These are phyloP conservation scores for Heliconius hewitsoni DNA, from an alignment of 1,140 invertebrate species.

Conservation along the genomic window DNA sequence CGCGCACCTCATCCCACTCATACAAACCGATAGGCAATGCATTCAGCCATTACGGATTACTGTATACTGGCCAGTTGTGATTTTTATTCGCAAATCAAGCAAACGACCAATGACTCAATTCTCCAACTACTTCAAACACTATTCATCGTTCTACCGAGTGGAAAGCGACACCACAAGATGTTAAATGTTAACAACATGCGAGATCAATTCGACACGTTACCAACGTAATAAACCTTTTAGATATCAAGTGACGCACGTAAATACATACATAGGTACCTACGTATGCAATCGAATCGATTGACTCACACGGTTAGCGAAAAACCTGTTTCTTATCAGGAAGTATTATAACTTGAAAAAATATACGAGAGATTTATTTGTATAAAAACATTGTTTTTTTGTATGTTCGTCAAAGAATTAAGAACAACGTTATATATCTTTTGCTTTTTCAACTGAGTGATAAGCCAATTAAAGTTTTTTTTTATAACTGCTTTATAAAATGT, in stretches of 20 bases:
- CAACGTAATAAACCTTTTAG: conserved; percentile 20
- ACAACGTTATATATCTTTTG: background rate
- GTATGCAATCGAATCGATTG: conserved; percentile 20
- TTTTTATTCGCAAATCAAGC: conserved; percentile 18
- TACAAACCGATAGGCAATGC: background rate
- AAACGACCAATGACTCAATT: conserved; percentile 6
- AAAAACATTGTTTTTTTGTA: background rate
- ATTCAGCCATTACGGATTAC: background rate
- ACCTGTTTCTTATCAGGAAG: conserved; percentile 23
- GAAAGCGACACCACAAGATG: conserved; percentile 16
- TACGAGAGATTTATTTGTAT: background rate
- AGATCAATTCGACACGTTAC: conserved; percentile 16
- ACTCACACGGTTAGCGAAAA: conserved; percentile 19
- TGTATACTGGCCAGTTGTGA: no score
- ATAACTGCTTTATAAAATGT: background rate
- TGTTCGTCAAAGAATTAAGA: background rate
- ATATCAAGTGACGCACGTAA: conserved; percentile 22
- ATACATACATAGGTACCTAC: background rate
- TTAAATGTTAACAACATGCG: conserved; percentile 17
- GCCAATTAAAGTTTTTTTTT: no score
- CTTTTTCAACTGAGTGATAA: background rate
- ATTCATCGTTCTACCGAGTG: background rate
- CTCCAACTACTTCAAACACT: background rate
- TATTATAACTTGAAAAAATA: conserved; percentile 9
- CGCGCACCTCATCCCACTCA: conserved; percentile 31